These are phyloP conservation scores for Galerucella pusilla DNA, from an alignment of 2,888 invertebrate species.

Conservation along the genomic window DNA sequence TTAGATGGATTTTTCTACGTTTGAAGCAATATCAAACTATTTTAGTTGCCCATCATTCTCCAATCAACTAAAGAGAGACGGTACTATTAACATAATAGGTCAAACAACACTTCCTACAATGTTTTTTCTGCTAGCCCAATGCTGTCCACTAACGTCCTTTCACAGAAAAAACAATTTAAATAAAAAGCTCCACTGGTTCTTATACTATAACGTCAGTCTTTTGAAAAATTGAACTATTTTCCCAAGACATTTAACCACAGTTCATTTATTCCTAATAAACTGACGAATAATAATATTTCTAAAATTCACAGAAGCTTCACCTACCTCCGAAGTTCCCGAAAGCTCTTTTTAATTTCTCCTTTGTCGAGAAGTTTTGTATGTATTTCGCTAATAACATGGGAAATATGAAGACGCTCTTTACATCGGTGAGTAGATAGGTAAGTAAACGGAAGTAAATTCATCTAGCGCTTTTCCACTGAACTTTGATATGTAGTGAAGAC, in stretches of 20 bases:
- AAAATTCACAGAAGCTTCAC: constrained; percentile 3
- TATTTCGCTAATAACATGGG: constrained; percentile 27
- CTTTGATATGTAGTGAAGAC: constrained; percentile 41
- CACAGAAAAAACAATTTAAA: too few species aligned
- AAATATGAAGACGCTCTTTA: constrained; percentile 29
- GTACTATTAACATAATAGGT: too few species aligned
- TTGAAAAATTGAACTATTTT: too few species aligned
- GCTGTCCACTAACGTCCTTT: too few species aligned
- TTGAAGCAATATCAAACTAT: too few species aligned
- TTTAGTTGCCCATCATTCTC: too few species aligned
- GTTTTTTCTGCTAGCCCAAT: too few species aligned
- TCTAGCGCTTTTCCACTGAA: constrained; percentile 39
- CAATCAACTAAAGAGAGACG: too few species aligned
- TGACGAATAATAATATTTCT: background rate
- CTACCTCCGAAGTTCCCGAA: background rate
- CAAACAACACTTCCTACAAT: too few species aligned
- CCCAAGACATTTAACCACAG: background rate
- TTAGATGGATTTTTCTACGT: too few species aligned
- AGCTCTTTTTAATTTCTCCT: constrained; percentile 18
- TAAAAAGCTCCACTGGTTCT: too few species aligned
- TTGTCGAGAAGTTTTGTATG: constrained; percentile 28
- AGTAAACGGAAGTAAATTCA: constrained; percentile 39
- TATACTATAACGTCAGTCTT: too few species aligned
- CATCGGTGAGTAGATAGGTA: constrained; percentile 31
- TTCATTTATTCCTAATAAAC: background rate